Conservation (phyloP, 2,113 vertebrate genomes). For the Indicator maculatus region DNA sequence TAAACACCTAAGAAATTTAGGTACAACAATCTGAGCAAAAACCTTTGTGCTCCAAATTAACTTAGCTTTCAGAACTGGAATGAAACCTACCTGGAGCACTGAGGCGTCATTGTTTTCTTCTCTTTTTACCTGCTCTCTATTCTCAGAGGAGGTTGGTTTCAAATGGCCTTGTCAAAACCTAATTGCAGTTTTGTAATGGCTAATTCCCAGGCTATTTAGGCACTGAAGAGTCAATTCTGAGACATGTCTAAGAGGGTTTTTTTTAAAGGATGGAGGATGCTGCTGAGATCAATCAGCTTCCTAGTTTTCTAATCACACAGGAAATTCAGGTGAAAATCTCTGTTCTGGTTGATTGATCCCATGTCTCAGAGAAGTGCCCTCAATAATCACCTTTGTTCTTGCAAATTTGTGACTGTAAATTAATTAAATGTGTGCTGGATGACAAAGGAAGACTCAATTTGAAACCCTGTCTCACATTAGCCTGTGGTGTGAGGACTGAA, state of each 20-base stretch:
- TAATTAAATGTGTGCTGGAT: neutral
- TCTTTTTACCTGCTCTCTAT: neutral
- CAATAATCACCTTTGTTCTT: constrained; percentile 26
- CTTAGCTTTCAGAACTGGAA: constrained; percentile 31
- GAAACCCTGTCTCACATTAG: neutral
- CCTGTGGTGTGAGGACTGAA: neutral
- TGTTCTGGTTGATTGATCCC: constrained; percentile 23
- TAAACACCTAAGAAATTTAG: neutral
- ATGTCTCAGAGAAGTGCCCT: neutral
- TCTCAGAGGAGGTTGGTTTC: constrained; percentile 43
- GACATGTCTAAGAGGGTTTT: constrained; percentile 23
- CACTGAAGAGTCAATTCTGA: constrained; percentile 51
- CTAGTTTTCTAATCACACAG: constrained; percentile 42
- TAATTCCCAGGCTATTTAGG: constrained; percentile 56
- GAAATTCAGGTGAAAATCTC: constrained; percentile 49
- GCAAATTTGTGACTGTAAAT: neutral
- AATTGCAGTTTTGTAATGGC: constrained; percentile 56
- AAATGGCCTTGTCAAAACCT: constrained; percentile 62
- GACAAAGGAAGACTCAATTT: neutral
- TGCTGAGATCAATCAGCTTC: constrained; percentile 56
- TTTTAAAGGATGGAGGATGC: constrained; percentile 31
- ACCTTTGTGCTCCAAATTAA: neutral
- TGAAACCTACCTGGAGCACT: neutral
- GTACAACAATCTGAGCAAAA: neutral
- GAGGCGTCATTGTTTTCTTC: neutral